Percentiles rank a stretch among this genome's conserved stretches.
Evolutionary conservation across 2,797 vertebrate species (phyloP).

Genomic region (Hippoglossus hippoglossus): DNA sequence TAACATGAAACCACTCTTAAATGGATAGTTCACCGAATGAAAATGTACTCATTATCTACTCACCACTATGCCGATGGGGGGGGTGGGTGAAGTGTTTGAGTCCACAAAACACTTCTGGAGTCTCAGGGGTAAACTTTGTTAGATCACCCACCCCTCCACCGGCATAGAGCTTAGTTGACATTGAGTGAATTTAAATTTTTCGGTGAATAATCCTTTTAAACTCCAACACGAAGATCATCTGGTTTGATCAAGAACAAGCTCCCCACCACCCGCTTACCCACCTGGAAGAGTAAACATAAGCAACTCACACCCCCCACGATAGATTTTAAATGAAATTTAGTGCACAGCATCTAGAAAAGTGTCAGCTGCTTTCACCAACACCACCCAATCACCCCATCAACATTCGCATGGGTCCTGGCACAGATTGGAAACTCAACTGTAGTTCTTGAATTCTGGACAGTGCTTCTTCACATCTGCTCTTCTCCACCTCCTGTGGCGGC

Average conservation of each 20-base stretch:
- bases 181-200: too few species aligned
- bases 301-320: conserved; percentile 47
- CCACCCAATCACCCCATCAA: conserved; percentile 38
- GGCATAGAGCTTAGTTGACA: too few species aligned
- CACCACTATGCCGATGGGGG: too few species aligned
- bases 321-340: conserved; percentile 67
- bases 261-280: not conserved
- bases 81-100: too few species aligned
- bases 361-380: conserved; percentile 38
- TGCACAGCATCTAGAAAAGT: conserved; percentile 55
- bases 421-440: conserved; percentile 52
- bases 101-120: too few species aligned
- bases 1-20: too few species aligned
- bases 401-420: conserved; percentile 65
- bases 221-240: not conserved
- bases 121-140: too few species aligned
- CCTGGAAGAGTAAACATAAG: conserved; percentile 25
- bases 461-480: conserved; percentile 78
- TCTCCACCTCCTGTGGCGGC: conserved; percentile 67
- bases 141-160: too few species aligned
- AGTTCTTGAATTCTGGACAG: conserved; percentile 70
- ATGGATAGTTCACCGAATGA: too few species aligned
- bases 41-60: too few species aligned
- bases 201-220: too few species aligned
- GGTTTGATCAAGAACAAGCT: conserved; percentile 17